Percentiles rank a stretch among this genome's conserved stretches.
These are phyloP conservation scores for Mesembrinibis cayennensis DNA, from an alignment of 2,113 vertebrate species.

Conservation along the genomic window DNA sequence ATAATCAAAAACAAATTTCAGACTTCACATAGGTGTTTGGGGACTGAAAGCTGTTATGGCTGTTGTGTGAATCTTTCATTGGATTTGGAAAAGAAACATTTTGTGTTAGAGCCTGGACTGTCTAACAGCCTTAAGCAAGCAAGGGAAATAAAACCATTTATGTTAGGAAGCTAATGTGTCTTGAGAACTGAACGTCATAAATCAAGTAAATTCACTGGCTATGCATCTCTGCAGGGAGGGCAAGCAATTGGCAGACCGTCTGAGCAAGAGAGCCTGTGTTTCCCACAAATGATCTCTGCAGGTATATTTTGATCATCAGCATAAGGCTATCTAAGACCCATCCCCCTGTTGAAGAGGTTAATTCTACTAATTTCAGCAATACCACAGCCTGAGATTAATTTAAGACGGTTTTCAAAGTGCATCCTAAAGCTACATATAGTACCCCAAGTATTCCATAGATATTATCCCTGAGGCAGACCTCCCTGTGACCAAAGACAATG, in stretches of 20 bases:
- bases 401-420: background rate
- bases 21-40: background rate
- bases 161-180: background rate
- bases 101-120: background rate
- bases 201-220: background rate
- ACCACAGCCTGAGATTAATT: background rate
- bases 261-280: background rate
- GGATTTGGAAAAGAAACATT: background rate
- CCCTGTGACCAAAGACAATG: background rate
- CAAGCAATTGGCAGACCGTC: background rate
- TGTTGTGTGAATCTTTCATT: background rate
- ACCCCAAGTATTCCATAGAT: background rate
- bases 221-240: background rate
- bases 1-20: background rate
- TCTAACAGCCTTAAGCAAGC: background rate
- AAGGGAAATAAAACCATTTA: background rate
- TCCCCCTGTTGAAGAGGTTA: background rate
- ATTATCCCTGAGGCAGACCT: background rate
- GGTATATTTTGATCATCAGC: background rate
- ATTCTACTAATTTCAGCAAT: background rate
- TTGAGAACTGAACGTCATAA: background rate
- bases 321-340: background rate
- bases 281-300: background rate
- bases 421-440: background rate
- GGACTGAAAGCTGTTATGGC: background rate